Percentiles rank a stretch among this genome's conserved stretches.
Evolutionary conservation across 1,140 invertebrate genomes (phyloP).

Genomic region (Dendrolimus kikuchii): DNA sequence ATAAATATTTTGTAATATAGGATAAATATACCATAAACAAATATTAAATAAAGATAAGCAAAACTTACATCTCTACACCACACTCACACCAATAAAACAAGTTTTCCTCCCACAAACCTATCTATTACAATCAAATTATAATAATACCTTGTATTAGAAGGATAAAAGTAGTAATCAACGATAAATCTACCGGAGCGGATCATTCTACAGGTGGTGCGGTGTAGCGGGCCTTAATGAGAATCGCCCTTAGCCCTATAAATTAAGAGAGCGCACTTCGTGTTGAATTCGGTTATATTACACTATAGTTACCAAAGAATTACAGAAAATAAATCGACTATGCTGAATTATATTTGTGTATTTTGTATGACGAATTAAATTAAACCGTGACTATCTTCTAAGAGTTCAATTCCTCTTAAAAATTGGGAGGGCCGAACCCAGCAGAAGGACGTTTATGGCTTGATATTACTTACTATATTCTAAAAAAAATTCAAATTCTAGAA

Average conservation of each 20-base stretch:
- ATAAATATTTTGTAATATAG: too few relatives aligned
- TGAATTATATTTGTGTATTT: neutral
- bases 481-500: too few relatives aligned
- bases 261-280: constrained; percentile 21
- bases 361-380: constrained; percentile 18
- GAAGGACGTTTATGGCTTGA: too few relatives aligned
- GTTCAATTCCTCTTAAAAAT: too few relatives aligned
- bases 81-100: too few relatives aligned
- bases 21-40: too few relatives aligned
- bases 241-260: constrained; percentile 32
- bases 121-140: too few relatives aligned
- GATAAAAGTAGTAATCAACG: constrained; percentile 14
- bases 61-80: too few relatives aligned
- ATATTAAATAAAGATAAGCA: too few relatives aligned
- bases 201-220: constrained; percentile 36
- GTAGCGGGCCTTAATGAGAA: constrained; percentile 30
- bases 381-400: constrained; percentile 26
- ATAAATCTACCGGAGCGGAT: constrained; percentile 28
- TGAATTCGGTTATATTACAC: constrained; percentile 10
- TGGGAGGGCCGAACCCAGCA: too few relatives aligned
- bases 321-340: neutral
- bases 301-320: neutral
- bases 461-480: too few relatives aligned
- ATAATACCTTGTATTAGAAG: neutral
- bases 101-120: too few relatives aligned